A percentile compares a stretch with the other conserved stretches of the same genome.
Conservation (phyloP, 2,113 vertebrate species). For the Myocastor coypus region DNA sequence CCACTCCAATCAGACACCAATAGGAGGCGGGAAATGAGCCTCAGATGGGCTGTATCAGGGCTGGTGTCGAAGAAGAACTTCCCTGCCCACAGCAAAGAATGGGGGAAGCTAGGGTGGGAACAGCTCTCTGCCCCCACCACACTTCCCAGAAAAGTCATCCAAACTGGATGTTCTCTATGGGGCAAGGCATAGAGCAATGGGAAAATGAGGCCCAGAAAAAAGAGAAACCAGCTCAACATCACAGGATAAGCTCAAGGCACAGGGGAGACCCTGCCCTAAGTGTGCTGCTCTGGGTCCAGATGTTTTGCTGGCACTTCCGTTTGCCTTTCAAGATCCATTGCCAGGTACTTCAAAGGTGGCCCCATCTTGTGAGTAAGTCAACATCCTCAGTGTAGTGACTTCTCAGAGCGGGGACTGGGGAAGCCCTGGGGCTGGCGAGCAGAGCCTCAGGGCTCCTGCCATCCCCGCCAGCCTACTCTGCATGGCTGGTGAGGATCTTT, state of each 20-base stretch:
- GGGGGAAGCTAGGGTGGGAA: not conserved
- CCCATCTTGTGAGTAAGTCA: not conserved
- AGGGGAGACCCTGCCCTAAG: not conserved
- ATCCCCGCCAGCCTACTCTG: accelerated
- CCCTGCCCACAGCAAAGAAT: not conserved
- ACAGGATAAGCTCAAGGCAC: not conserved
- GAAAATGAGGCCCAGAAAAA: not conserved
- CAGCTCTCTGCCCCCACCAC: not conserved
- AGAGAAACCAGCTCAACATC: not conserved
- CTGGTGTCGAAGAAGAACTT: not conserved
- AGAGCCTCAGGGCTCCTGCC: accelerated
- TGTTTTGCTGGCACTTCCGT: not conserved
- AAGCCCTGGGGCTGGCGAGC: too few species aligned
- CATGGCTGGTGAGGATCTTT: not conserved
- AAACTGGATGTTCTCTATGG: not conserved
- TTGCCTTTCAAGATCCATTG: not conserved
- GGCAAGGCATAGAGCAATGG: not conserved
- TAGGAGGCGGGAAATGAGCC: slow-evolving; percentile 39
- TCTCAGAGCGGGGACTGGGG: not conserved
- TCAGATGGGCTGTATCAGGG: not conserved
- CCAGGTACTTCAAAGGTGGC: not conserved
- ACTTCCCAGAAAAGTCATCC: not conserved
- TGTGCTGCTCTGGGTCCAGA: not conserved
- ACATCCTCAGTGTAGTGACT: not conserved
- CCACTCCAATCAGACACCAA: slow-evolving; percentile 18